Base-by-base conservation (phyloP, 64 coral and sea anemone genomes). In the Hydrozoanthus tunicans region DNA sequence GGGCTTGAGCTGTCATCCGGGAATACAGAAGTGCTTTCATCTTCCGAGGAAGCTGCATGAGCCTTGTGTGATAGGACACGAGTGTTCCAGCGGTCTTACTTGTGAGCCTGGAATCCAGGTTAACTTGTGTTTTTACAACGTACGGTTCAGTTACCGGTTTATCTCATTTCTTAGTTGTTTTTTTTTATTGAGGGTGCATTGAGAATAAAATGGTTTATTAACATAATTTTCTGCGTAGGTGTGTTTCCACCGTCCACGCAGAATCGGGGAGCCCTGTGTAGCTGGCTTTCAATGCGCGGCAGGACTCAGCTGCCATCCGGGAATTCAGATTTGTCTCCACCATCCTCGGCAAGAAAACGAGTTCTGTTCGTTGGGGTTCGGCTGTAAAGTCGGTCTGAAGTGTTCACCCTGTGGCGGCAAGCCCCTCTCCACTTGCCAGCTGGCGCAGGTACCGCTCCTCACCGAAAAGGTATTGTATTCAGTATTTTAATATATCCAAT, bases 261-360 rank as follows among this genome's bases (percentile, higher is more conserved):
- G 54, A 58, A 76, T 90, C 54, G 71, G 83, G 8, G 91, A 98
- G 58, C 96, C 96, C 3, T 98, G 96, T 81, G 84, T 88, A 12
- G 89, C 89, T 15, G 96, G 96, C 3, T 94, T 83, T 81, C 14
- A 73, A 20, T 98, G 96, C 71, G 90, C 86, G 8, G 23, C 62
- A 59, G 96, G 94, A 9, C 78, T 98, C 20, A 93, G 91, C 79
- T 98, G 96, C 81, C 96, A 98, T 26, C 94, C 94, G 11, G 94
- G 94, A 5, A 57, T 79, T 89, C 96, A 98, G 51, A 76, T 85
- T 12, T 98, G 96, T 32, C 76, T 95, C 51, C 91, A 98, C 82
- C 73, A 89, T 70, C 96, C 96, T 12, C 73, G 96, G 70, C 52
- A 62, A 12, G 96, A 98, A 91, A 92, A 94, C 58, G 96, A 98